Conservation (phyloP, 2,797 vertebrate species). For the Serranus cabrilla region DNA sequence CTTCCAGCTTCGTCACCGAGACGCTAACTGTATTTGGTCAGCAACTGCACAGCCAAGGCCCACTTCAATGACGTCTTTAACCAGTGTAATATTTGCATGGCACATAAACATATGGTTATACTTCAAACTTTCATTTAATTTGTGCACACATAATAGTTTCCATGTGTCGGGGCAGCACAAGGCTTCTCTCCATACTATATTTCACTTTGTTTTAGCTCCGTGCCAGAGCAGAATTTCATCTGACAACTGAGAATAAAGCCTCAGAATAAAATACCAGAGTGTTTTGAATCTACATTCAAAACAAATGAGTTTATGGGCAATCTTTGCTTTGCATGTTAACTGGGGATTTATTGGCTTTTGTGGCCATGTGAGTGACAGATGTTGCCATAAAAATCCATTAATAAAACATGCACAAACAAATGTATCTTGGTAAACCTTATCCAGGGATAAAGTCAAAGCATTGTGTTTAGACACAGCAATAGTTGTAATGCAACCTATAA, state of each 20-base stretch:
- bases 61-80: constrained; percentile 34
- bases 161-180: constrained; percentile 38
- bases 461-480: constrained; percentile 13
- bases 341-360: constrained; percentile 15
- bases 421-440: constrained; percentile 29
- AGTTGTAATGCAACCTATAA: constrained; percentile 6
- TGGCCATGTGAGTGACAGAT: constrained; percentile 47
- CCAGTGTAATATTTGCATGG: constrained; percentile 51
- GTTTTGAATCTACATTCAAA: constrained; percentile 16
- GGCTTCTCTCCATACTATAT: constrained; percentile 37
- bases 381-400: constrained; percentile 42
- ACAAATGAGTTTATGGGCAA: constrained; percentile 9
- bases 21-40: constrained; percentile 64
- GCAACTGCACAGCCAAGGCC: constrained; percentile 13
- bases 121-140: constrained; percentile 56
- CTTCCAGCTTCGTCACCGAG: constrained; percentile 57
- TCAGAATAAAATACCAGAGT: constrained; percentile 2
- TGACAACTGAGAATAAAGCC: constrained; percentile 42
- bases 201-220: constrained; percentile 51
- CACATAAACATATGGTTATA: constrained; percentile 61
- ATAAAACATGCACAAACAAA: constrained; percentile 41
- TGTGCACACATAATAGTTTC: constrained; percentile 60
- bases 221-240: constrained; percentile 46
- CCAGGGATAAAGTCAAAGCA: neutral
- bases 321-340: constrained; percentile 15